Evolutionary conservation across 2,888 invertebrate genomes (phyloP).

Genomic region (Smittia sp.): DNA sequence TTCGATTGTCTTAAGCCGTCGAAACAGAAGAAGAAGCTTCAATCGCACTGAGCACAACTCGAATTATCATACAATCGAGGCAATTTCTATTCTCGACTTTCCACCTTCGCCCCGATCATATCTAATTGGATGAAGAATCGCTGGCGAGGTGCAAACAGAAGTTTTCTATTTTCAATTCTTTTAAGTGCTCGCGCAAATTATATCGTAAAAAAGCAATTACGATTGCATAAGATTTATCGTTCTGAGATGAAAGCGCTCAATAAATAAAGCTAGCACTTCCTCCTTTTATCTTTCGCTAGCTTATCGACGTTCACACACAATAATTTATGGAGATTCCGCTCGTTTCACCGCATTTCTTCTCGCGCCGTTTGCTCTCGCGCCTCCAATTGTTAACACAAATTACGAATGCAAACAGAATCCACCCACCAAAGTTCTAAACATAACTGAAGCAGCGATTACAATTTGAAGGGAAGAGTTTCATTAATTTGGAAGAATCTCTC

Average conservation of each 20-base stretch:
- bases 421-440: not conserved
- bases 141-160: not conserved
- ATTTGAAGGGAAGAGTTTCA: no score
- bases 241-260: constrained; percentile 8
- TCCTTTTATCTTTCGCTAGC: not conserved
- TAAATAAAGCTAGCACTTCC: not conserved
- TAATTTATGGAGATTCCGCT: not conserved
- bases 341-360: not conserved
- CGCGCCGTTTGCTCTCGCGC: not conserved
- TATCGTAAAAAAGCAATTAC: constrained; percentile 3
- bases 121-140: not conserved
- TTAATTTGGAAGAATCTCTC: no score
- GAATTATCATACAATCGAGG: constrained; percentile 20
- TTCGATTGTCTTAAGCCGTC: not conserved
- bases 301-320: not conserved
- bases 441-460: no score
- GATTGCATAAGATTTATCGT: constrained; percentile 8
- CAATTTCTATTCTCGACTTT: not conserved
- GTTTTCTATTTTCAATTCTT: not conserved
- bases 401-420: not conserved
- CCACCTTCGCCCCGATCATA: not conserved
- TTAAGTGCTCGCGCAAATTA: not conserved
- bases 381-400: not conserved
- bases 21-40: not conserved
- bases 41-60: not conserved